Base-by-base conservation (phyloP, 2,888 invertebrate genomes). In the Halictus ligatus region DNA sequence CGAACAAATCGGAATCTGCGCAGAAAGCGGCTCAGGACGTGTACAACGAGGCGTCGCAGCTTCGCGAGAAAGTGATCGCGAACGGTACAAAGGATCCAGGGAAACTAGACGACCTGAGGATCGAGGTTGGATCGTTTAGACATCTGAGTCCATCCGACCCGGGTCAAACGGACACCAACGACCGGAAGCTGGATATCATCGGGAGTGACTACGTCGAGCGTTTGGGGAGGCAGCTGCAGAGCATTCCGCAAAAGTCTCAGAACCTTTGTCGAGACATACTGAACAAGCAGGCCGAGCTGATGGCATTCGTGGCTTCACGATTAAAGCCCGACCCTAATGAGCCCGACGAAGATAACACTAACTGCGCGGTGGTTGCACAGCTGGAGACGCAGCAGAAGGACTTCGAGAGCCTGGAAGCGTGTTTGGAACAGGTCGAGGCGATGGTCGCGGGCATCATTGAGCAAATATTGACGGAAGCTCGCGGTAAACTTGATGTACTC, bases 61-160 rank as follows among this genome's bases (percentile, higher is more conserved):
- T 94, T 15, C 92, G 94, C 0, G 93, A 94, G 40, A 94, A 93
- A 84, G 84, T 95, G 35, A 88, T 94, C 5, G 80, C 89, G 0
- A 80, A 69, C 58, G 94, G 95, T 6, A 89, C 86, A 8, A 94
- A 92, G 73, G 94, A 94, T 86, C 93, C 94, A 0, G 94, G 94
- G 25, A 92, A 91, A 76, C 76, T 93, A 25, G 94, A 95, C 15
- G 91, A 90, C 15, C 58, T 84, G 18, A 91, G 79, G 40, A 40
- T 84, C 35, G 88, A 86, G 18, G 25, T 86, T 1, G 88, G 90
- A 6, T 58, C 72, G 4, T 46, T 46, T 10, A 83, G 79, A 35
- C 82, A 60, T n/a, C 48, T 8, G 15, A 29, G 4, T 1, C 43
- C 29, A 0, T 0, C 46, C 13, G 76, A 83, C 0, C 12, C 58